Base-by-base conservation (phyloP, 2,888 invertebrate genomes). In the Belgica antarctica region DNA sequence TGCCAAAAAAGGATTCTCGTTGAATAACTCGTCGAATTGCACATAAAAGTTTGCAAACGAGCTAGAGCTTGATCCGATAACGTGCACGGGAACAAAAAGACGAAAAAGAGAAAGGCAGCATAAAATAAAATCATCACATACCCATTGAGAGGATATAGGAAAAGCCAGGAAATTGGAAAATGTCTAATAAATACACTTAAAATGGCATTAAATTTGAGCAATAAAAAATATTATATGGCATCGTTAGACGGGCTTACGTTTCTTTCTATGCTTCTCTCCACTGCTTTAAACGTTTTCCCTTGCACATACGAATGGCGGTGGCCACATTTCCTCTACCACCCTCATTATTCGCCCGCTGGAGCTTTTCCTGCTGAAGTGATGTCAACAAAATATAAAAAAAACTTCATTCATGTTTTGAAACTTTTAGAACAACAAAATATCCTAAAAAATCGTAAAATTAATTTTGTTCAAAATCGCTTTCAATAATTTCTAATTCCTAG, bases 91-190 rank as follows among this genome's bases (percentile, higher is more conserved):
- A 8, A 12, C 12, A 31, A 31, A 31, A 22, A 22, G 19, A 52
- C 36, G 62, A 22, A n/a, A 22, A 27, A 10, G 34, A 36, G 63
- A 31, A 47, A n/a, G n/a, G n/a, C n/a, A n/a, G n/a, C 34, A 65
- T 25, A 25, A 41, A 25, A 65, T 65, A 65, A 65, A 46, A n/a
- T 15, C 46, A 65, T 65, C 65, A 65, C 47, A 65, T 65, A 47
- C 24, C 65, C 59, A 59, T 27, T 59, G 25, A 65, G 36, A 27
- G 47, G 65, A 65, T 65, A 57, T 24, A 25, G 70, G 52, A 46
- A 70, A 70, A 70, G 70, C 70, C 70, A 70, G 70, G 70, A 70
- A 70, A 70, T 70, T 70, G 70, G 70, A 70, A 70, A 70, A 70
- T 70, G 70, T 70, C 70, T 70, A 70, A 70, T 70, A 70, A 70